A percentile compares a stretch with the other conserved stretches of the same genome.
These are phyloP conservation scores for Channa argus DNA, from an alignment of 2,113 vertebrate genomes.

Conservation along the genomic window DNA sequence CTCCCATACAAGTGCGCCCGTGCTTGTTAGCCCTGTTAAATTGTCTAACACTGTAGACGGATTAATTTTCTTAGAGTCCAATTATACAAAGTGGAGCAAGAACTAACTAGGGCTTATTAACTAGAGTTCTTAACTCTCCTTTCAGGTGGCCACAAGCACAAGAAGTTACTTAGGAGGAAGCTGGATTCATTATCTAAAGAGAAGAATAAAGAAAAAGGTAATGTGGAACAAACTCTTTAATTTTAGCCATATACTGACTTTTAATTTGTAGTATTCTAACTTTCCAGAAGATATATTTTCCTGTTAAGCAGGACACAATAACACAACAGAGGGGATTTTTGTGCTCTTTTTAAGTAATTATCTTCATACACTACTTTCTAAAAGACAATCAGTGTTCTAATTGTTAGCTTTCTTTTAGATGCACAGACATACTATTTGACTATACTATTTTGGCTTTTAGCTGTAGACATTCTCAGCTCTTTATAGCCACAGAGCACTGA, in stretches of 20 bases:
- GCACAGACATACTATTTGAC: constrained; percentile 34
- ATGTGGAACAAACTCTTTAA: constrained; percentile 15
- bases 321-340: neutral
- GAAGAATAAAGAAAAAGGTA: constrained; percentile 98
- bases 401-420: neutral
- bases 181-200: constrained; percentile 97
- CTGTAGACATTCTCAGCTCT: constrained; percentile 61
- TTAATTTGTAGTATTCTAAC: neutral
- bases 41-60: neutral
- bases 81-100: neutral
- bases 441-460: constrained; percentile 42
- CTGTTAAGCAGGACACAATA: neutral
- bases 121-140: constrained; percentile 34
- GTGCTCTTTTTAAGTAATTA: neutral
- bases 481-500: constrained; percentile 47
- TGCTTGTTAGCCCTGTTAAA: neutral
- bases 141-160: constrained; percentile 95
- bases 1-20: neutral
- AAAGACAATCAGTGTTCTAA: too few species aligned
- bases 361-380: too few species aligned
- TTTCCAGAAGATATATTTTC: too few species aligned
- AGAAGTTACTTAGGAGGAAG: constrained; percentile 95
- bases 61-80: neutral
- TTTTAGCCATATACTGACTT: neutral
- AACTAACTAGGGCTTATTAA: constrained; percentile 3